Percentiles rank a stretch among this genome's conserved stretches.
These are phyloP conservation scores for Gadus chalcogrammus DNA, from an alignment of 2,113 vertebrate genomes.

Conservation along the genomic window DNA sequence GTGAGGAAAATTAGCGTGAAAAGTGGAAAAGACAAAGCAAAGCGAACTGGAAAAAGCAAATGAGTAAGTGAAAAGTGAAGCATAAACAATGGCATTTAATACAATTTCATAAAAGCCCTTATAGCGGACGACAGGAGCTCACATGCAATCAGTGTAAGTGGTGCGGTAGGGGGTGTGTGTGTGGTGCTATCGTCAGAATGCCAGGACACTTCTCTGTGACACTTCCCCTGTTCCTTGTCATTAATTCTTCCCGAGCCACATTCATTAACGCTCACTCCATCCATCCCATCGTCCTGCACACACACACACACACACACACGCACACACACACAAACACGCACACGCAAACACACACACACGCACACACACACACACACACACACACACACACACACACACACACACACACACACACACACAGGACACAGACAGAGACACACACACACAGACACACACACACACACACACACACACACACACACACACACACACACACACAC, in stretches of 20 bases:
- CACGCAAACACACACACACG: no score
- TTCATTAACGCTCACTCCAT: slow-evolving; percentile 68
- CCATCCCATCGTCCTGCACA: slow-evolving; percentile 38
- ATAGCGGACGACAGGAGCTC: slow-evolving; percentile 73
- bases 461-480: no score
- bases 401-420: no score
- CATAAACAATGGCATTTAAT: slow-evolving; percentile 76
- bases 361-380: no score
- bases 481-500: no score
- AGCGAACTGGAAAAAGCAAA: slow-evolving; percentile 32
- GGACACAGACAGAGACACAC: no score
- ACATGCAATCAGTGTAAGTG: slow-evolving; percentile 77
- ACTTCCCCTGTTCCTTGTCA: slow-evolving; percentile 67
- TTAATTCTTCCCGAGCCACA: slow-evolving; percentile 68
- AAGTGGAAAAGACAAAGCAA: slow-evolving; percentile 45
- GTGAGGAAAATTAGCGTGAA: slow-evolving; percentile 66
- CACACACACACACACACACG: slow-evolving; percentile 42
- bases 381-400: no score
- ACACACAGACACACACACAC: no score
- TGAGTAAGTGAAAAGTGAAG: slow-evolving; percentile 65
- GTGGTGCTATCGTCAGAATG: slow-evolving; percentile 53
- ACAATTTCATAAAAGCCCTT: slow-evolving; percentile 68
- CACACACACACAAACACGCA: slow-evolving; percentile 29
- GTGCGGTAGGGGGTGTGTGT: slow-evolving; percentile 38
- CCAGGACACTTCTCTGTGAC: slow-evolving; percentile 66